Conservation (phyloP, 2,113 vertebrate species). For the Sapajus apella region DNA sequence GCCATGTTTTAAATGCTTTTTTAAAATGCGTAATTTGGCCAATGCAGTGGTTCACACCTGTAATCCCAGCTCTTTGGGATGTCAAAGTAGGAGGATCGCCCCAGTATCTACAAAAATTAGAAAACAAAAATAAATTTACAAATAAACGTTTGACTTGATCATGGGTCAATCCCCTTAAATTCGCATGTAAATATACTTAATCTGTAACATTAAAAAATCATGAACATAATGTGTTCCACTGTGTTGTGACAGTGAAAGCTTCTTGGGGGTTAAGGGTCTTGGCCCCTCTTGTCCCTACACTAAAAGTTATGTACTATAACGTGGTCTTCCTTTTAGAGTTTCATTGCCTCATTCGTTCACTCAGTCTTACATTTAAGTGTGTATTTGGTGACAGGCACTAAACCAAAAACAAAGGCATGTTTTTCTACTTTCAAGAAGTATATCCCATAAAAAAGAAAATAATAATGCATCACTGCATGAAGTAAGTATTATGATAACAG, state of each 20-base stretch:
- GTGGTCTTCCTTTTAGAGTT: neutral
- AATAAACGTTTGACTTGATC: neutral
- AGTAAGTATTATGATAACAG: neutral
- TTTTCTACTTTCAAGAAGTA: constrained; percentile 20
- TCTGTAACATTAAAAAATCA: constrained; percentile 5
- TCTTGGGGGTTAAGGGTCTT: neutral
- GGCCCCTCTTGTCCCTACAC: neutral
- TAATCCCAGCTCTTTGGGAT: no score
- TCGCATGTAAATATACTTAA: constrained; percentile 16
- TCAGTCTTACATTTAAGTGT: neutral
- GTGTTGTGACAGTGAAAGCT: neutral
- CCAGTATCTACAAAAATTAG: no score
- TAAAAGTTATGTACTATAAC: neutral
- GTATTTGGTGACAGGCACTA: neutral
- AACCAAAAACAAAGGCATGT: neutral
- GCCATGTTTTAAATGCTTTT: constrained; percentile 20
- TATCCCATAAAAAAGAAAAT: neutral
- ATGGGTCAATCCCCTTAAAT: neutral
- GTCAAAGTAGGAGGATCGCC: no score
- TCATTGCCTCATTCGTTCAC: neutral
- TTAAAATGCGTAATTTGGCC: neutral
- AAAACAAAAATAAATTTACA: no score
- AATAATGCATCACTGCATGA: neutral
- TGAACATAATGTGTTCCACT: neutral
- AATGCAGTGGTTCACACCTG: no score